Evolutionary conservation across 2,113 vertebrate genomes (phyloP).

Genomic region (Peucedramus taeniatus): DNA sequence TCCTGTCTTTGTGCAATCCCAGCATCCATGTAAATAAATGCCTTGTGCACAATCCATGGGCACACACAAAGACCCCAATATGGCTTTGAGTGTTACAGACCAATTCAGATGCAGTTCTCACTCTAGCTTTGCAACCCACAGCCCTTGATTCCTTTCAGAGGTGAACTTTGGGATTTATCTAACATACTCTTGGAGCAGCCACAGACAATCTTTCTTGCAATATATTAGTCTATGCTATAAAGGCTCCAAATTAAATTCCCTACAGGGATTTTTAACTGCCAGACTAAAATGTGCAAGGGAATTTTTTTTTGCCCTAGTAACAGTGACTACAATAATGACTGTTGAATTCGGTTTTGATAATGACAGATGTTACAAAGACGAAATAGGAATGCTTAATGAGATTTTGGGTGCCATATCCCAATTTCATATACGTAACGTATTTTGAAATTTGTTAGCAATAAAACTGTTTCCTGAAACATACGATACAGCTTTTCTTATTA

Average conservation of each 20-base stretch:
- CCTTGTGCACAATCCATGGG: neutral
- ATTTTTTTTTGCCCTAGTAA: neutral
- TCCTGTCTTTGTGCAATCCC: neutral
- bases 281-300: neutral
- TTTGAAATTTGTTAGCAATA: neutral
- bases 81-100: neutral
- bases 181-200: neutral
- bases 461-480: neutral
- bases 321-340: neutral
- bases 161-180: neutral
- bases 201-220: slow-evolving; percentile 24
- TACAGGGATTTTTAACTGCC: slow-evolving; percentile 36
- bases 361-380: slow-evolving; percentile 26
- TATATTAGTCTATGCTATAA: neutral
- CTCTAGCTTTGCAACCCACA: neutral
- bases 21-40: neutral
- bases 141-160: neutral
- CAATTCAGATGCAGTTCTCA: neutral
- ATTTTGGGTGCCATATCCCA: neutral
- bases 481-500: neutral
- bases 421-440: neutral
- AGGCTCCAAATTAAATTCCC: slow-evolving; percentile 48
- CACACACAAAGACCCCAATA: neutral
- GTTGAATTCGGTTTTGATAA: slow-evolving; percentile 38
- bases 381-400: slow-evolving; percentile 30